These are phyloP conservation scores for Lasioglossum lativentre DNA, from an alignment of 2,888 invertebrate species.

Conservation along the genomic window DNA sequence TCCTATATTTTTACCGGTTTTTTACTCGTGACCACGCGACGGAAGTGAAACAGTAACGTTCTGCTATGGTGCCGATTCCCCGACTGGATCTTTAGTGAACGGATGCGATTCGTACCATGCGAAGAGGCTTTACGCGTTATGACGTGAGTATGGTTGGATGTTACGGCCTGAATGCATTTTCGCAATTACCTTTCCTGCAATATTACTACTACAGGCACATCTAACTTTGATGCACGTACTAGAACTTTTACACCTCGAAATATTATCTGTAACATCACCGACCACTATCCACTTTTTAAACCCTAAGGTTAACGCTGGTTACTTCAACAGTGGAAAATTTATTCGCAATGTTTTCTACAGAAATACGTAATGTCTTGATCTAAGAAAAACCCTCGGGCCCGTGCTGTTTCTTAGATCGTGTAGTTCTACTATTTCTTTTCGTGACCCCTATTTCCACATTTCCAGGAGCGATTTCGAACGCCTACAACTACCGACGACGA, in stretches of 20 bases:
- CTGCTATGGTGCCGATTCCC: slow-evolving; percentile 53
- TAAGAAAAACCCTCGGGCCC: too few relatives aligned
- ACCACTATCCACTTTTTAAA: background rate
- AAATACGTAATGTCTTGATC: background rate
- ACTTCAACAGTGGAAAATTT: background rate
- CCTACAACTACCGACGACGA: slow-evolving; percentile 71
- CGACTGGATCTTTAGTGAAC: slow-evolving; percentile 48
- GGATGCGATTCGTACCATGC: slow-evolving; percentile 75
- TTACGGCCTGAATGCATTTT: background rate
- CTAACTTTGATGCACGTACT: background rate
- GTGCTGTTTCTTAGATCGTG: too few relatives aligned
- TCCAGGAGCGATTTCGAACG: slow-evolving; percentile 69
- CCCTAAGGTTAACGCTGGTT: background rate
- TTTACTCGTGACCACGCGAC: slow-evolving; percentile 26
- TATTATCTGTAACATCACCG: background rate
- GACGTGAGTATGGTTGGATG: slow-evolving; percentile 71
- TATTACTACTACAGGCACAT: background rate
- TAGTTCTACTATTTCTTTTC: too few relatives aligned
- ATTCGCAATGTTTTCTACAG: background rate
- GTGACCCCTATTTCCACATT: background rate
- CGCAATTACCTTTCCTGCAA: background rate
- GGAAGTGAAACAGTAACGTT: slow-evolving; percentile 32
- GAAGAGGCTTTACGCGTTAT: slow-evolving; percentile 72
- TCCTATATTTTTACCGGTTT: slow-evolving; percentile 53
- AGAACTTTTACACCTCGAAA: background rate